Conservation (phyloP, 2,113 vertebrate genomes). For the Thamnaconus septentrionalis region DNA sequence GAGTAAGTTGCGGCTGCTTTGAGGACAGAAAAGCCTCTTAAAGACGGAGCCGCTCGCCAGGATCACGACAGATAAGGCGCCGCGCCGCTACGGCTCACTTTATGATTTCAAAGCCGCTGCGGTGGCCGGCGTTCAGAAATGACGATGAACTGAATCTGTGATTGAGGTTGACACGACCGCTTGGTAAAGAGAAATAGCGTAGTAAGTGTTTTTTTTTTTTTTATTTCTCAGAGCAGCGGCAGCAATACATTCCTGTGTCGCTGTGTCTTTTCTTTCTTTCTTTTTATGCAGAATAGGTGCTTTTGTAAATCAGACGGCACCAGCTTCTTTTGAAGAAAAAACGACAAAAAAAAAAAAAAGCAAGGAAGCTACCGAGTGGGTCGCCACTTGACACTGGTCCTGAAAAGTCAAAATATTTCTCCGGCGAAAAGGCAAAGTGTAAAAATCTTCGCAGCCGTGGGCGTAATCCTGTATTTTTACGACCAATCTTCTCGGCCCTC, state of each 20-base stretch:
- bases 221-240: background rate
- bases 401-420: conserved; percentile 27
- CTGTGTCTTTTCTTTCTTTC: background rate
- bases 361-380: background rate
- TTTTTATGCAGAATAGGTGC: conserved; percentile 1
- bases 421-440: conserved; percentile 18
- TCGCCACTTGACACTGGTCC: conserved; percentile 16
- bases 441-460: conserved; percentile 5
- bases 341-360: too few relatives aligned
- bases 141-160: conserved; percentile 42
- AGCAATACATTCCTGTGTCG: too few relatives aligned
- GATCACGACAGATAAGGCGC: conserved; percentile 56
- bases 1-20: conserved; percentile 44
- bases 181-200: background rate
- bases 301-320: background rate
- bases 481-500: conserved; percentile 31
- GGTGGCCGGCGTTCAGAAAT: conserved; percentile 50
- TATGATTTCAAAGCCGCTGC: conserved; percentile 58
- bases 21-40: conserved; percentile 61
- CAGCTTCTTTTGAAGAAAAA: conserved; percentile 6
- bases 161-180: conserved; percentile 26
- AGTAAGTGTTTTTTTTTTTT: background rate
- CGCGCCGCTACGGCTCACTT: conserved; percentile 21
- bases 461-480: conserved; percentile 34
- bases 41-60: conserved; percentile 51